Conservation (phyloP, 2,888 invertebrate genomes). For the Thereva nobilitata region DNA sequence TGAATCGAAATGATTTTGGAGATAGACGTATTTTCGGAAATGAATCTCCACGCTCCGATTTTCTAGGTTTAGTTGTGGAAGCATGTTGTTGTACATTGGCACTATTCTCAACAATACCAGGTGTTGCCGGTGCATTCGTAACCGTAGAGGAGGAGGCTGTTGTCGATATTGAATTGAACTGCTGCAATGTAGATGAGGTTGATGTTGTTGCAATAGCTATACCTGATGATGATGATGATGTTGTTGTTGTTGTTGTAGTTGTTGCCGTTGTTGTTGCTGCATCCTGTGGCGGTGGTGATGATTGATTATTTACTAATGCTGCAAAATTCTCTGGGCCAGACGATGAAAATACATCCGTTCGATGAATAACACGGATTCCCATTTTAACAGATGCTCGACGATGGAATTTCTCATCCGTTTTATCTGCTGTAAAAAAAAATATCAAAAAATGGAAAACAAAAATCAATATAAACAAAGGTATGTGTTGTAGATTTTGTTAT, state of each 20-base stretch:
- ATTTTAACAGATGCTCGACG: conserved; percentile 79
- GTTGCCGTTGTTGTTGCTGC: conserved; percentile 10
- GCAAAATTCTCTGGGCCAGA: conserved; percentile 51
- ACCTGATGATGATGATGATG: not conserved
- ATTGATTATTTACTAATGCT: conserved; percentile 48
- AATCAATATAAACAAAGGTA: not conserved
- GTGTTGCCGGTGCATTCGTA: conserved; percentile 8
- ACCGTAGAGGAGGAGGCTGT: conserved; percentile 27
- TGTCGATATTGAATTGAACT: not conserved
- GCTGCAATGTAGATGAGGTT: not conserved
- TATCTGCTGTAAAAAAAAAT: conserved; percentile 67
- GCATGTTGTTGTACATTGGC: not conserved
- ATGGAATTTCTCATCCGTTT: conserved; percentile 80
- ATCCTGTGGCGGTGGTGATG: conserved; percentile 44
- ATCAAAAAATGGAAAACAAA: not conserved
- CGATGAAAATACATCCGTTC: conserved; percentile 52
- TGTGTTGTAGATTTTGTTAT: too few relatives aligned
- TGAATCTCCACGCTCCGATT: conserved; percentile 55
- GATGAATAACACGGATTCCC: conserved; percentile 83
- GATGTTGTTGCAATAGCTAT: not conserved
- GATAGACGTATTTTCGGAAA: conserved; percentile 56
- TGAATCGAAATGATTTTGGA: conserved; percentile 56
- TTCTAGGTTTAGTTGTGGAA: conserved; percentile 41
- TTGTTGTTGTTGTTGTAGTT: not conserved
- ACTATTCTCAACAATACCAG: not conserved